Evolutionary conservation across 2,888 invertebrate genomes (phyloP), one percentile per base, ranked within the genome.

Genomic region (Crossocerus cetratus): DNA sequence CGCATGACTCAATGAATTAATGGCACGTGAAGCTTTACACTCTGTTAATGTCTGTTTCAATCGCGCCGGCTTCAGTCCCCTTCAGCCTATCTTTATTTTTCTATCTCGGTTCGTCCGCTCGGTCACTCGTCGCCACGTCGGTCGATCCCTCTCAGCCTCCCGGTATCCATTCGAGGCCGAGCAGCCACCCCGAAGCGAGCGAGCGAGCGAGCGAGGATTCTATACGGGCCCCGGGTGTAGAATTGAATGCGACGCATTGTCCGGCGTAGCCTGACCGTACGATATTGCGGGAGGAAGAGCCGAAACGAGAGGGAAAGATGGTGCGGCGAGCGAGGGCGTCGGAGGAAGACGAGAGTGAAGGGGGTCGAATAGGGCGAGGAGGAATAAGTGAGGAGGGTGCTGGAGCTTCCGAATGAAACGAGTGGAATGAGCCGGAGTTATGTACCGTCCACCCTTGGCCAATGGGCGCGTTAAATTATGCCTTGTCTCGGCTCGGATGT

Each of bases 211-310:
- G 64, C 57, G 42, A 74, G 76, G 62, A 72, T 77, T 68, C 77
- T 71, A 73, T 67, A 72, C 68, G n/a, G n/a, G 70, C 57, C 63
- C 67, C 66, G 78, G 72, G 80, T 79, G 77, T 76, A 82, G 84
- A 86, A 88, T 89, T 86, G 86, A 88, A 87, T 86, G 85, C 84
- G 83, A 75, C 72, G 84, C 85, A 88, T 89, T 88, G 88, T 89
- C 85, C 85, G 80, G 83, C 83, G 84, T 83, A 87, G 85, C 83
- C 83, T 86, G 87, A 86, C 87, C 88, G 86, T 84, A 81, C 84
- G 85, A 88, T 89, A 89, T 89, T 88, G 84, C 86, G 78, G 56
- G 77, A 68, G 78, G 63, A 65, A 65, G 72, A 67, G 69, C 64
- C n/a, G 14, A 5, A 45, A 21, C 56, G 56, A 55, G 60, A 61